A percentile compares a stretch with the other conserved stretches of the same genome.
phyloP scores from a whole-genome alignment of 53 echinoderm and acorn worm species.

The Holothuria scabra region DNA sequence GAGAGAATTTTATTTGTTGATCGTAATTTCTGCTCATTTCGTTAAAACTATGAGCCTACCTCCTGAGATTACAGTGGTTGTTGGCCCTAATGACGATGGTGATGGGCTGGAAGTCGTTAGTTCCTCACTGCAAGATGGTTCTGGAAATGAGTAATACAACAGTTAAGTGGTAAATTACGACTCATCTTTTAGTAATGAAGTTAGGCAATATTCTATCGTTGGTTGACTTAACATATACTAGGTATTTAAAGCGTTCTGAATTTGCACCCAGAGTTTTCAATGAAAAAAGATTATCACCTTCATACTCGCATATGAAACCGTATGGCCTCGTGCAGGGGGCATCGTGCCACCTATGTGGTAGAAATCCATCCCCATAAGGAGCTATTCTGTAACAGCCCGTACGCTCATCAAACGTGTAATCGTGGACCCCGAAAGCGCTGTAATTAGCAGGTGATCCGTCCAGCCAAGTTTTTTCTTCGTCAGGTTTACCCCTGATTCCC shows the following conservation, averaged over 20 bases:
- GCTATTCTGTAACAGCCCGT: slow-evolving; percentile 21
- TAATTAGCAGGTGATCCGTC: slow-evolving; percentile 6
- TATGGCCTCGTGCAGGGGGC: neutral
- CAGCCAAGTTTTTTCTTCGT: slow-evolving; percentile 3
- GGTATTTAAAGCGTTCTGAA: neutral
- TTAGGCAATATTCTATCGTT: too few species aligned
- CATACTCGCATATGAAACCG: slow-evolving; percentile 24
- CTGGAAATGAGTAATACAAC: too few species aligned
- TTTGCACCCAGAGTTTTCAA: neutral
- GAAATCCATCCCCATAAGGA: neutral
- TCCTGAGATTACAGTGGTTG: too few species aligned
- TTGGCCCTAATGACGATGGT: too few species aligned
- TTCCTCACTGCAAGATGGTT: too few species aligned
- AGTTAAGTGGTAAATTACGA: too few species aligned
- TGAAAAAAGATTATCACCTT: neutral
- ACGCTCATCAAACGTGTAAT: neutral
- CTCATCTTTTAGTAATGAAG: too few species aligned
- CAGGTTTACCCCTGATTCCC: neutral
- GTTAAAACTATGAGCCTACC: too few species aligned
- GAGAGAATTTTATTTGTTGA: too few species aligned
- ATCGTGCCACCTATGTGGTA: slow-evolving; percentile 20
- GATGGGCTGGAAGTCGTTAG: too few species aligned
- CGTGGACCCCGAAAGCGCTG: neutral
- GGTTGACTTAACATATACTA: too few species aligned
- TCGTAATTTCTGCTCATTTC: too few species aligned